Evolutionary conservation across 2,113 vertebrate species (phyloP).

Genomic region (Hepsetus odoe): DNA sequence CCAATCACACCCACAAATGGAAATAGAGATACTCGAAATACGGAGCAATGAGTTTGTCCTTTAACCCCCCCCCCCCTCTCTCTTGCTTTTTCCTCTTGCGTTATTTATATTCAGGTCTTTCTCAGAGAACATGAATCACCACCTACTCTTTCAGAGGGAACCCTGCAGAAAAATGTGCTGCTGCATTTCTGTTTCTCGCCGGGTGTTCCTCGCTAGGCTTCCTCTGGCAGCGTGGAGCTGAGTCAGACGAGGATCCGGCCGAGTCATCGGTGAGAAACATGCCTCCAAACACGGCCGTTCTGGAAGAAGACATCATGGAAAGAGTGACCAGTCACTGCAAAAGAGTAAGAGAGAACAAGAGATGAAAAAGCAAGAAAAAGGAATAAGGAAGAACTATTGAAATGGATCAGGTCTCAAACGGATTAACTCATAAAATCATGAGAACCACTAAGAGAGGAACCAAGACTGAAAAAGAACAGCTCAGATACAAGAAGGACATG

Average conservation of each 20-base stretch:
- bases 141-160: background rate
- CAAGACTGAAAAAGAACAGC: no score
- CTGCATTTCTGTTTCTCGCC: conserved; percentile 4
- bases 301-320: conserved; percentile 5
- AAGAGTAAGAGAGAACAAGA: no score
- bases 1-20: conserved; percentile 33
- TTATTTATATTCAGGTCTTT: conserved; percentile 26
- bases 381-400: no score
- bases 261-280: conserved; percentile 33
- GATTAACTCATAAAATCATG: no score
- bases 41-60: conserved; percentile 26
- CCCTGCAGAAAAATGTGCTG: conserved; percentile 31
- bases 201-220: conserved; percentile 19
- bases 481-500: no score
- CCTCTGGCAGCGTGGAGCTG: conserved; percentile 7
- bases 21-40: no score
- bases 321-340: conserved; percentile 25
- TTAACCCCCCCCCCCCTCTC: background rate
- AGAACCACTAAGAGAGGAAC: no score
- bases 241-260: conserved; percentile 23
- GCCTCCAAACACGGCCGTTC: background rate
- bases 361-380: no score
- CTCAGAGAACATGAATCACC: conserved; percentile 40
- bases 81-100: background rate
- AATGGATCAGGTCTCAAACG: no score